Evolutionary conservation across 2,888 invertebrate species (phyloP).

Genomic region (Drosophila acutilabella): DNA sequence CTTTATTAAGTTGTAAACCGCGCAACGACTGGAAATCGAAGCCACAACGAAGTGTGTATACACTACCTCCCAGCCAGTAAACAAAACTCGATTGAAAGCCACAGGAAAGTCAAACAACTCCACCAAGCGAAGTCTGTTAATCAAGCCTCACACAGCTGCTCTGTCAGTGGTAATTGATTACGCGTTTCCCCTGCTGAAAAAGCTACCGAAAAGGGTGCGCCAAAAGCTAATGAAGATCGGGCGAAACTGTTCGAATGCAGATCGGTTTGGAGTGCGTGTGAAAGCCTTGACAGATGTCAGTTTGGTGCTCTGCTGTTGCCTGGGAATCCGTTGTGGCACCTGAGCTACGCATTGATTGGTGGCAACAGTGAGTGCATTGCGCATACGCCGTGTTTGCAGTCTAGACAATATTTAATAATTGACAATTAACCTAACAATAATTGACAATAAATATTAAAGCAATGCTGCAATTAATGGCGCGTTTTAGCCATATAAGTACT

Average conservation of each 20-base stretch:
- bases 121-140: constrained; percentile 14
- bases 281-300: constrained; percentile 48
- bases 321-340: constrained; percentile 61
- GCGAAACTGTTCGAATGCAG: constrained; percentile 36
- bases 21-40: constrained; percentile 20
- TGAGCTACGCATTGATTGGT: constrained; percentile 73
- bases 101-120: neutral
- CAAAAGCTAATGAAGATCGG: constrained; percentile 7
- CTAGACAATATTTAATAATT: constrained; percentile 73
- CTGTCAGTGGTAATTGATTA: constrained; percentile 57
- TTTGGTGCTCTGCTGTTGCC: constrained; percentile 16
- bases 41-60: constrained; percentile 24
- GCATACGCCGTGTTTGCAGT: constrained; percentile 66
- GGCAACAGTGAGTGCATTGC: constrained; percentile 39
- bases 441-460: constrained; percentile 79
- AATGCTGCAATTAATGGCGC: constrained; percentile 73
- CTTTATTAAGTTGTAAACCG: constrained; percentile 65
- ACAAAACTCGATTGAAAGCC: neutral
- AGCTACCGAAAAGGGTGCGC: constrained; percentile 30
- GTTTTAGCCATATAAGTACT: constrained; percentile 73
- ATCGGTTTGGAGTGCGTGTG: constrained; percentile 43
- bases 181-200: constrained; percentile 15
- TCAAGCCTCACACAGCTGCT: constrained; percentile 42
- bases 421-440: constrained; percentile 79
- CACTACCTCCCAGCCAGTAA: constrained; percentile 26